Evolutionary conservation across 2,113 vertebrate species (phyloP), one percentile per base, ranked within the genome.

Genomic region (Cyprinodon brontotheroides): DNA sequence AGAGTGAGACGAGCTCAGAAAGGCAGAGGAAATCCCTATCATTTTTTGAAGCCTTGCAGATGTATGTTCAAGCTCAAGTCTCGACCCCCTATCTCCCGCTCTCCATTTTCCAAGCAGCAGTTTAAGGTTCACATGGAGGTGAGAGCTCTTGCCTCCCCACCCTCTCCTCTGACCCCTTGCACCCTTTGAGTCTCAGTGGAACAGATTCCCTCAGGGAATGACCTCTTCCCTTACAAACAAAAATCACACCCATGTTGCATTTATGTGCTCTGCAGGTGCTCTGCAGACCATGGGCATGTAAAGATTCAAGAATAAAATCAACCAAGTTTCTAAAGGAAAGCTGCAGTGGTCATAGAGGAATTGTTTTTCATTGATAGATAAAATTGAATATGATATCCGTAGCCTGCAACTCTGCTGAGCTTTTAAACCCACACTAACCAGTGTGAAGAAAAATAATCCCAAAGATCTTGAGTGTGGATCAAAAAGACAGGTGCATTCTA

Each of bases 61-160:
- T 81, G 79, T 89, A 90, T 92, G 88, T 89, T 91, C 91, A 91
- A 92, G 89, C 89, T 92, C 92, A 91, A 90, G 91, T 89, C 89
- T 82, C 73, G 50, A 53, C 72, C 89, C 79, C 75, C 61, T 0
- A 72, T 85, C 80, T 79, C 62, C 72, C 68, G 83, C 73, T 37
- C 40, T 75, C 60, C 74, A 72, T 50, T 65, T 68, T 71, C 74
- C 77, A 74, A 72, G 79, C 72, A 81, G 65, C 66, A 65, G 81
- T 72, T 82, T 61, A 79, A 81, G 89, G 93, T 94, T 94, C 93
- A 94, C 77, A 53, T 20, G 66, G 85, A 93, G 92, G 91, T 93
- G 89, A 94, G 85, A 81, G 78, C 78, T 87, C 70, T 77, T 61
- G 71, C 77, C 79, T 79, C 67, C 76, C 86, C 84, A 78, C 79